Percentiles rank a stretch among this genome's conserved stretches.
These are phyloP conservation scores for Solenopsis fugax DNA, from an alignment of 1,140 invertebrate species.

Conservation along the genomic window DNA sequence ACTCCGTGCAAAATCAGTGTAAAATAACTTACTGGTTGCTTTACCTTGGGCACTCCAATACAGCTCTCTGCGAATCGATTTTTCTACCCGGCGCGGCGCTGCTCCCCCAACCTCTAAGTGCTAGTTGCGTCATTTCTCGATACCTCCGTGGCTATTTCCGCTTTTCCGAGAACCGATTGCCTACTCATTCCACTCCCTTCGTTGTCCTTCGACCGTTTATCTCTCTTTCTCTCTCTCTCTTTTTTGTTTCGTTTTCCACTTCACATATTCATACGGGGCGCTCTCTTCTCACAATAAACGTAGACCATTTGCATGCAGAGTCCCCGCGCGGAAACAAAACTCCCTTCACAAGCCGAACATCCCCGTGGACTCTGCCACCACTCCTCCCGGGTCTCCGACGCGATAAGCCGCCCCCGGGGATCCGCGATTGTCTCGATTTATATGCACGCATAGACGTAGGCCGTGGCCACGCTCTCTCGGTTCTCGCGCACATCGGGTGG, in stretches of 20 bases:
- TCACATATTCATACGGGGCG: conserved; percentile 83
- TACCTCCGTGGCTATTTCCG: conserved; percentile 69
- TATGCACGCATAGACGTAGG: conserved; percentile 76
- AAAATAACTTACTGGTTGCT: background rate
- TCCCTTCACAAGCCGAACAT: conserved; percentile 34
- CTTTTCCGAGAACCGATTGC: conserved; percentile 58
- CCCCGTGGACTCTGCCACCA: conserved; percentile 52
- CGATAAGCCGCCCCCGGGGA: conserved; percentile 83
- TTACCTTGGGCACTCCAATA: background rate
- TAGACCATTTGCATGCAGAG: conserved; percentile 84
- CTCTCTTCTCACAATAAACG: conserved; percentile 85
- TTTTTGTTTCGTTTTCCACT: conserved; percentile 82
- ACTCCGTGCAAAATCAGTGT: background rate
- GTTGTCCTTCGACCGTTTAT: conserved; percentile 28
- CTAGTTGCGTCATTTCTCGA: conserved; percentile 37
- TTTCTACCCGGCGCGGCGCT: background rate
- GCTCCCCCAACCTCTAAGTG: background rate
- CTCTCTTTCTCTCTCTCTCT: conserved; percentile 62
- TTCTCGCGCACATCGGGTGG: conserved; percentile 11
- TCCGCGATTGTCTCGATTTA: conserved; percentile 85
- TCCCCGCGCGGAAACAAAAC: conserved; percentile 76
- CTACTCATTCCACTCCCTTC: conserved; percentile 8
- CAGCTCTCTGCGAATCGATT: conserved; percentile 38
- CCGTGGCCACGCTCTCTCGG: conserved; percentile 57
- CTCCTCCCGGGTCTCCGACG: conserved; percentile 63